These are phyloP conservation scores for Ophion obscuratus DNA, from an alignment of 2,888 invertebrate species.

Conservation along the genomic window DNA sequence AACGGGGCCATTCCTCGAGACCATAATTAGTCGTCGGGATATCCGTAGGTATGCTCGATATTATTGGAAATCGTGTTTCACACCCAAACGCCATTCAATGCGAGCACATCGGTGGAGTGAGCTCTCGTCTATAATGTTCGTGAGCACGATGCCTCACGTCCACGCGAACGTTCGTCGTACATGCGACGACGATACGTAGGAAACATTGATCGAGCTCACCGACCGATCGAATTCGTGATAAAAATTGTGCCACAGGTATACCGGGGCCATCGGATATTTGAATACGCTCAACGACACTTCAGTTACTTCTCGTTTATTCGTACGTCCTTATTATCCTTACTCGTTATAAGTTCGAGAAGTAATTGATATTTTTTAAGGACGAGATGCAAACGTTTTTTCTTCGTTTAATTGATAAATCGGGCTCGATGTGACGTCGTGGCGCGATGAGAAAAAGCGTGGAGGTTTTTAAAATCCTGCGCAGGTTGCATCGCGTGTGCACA, in stretches of 20 bases:
- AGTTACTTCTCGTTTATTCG: neutral
- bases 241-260: neutral
- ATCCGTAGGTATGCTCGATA: neutral
- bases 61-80: neutral
- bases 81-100: neutral
- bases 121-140: constrained; percentile 12
- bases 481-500: neutral
- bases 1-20: no score
- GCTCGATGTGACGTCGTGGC: neutral
- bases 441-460: neutral
- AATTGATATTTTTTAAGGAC: neutral
- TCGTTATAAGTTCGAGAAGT: neutral
- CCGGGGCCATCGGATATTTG: neutral
- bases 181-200: constrained; percentile 17
- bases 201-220: constrained; percentile 6
- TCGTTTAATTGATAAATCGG: neutral
- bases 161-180: constrained; percentile 21
- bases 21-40: neutral
- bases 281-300: neutral
- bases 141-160: neutral
- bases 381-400: neutral
- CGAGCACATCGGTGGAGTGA: neutral
- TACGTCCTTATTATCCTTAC: neutral
- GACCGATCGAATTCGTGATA: constrained; percentile 19
- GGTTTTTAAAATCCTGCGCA: neutral